These are phyloP conservation scores for Ophioderma brevispina DNA, from an alignment of 35 echinoderm and acorn worm genomes.

Conservation along the genomic window DNA sequence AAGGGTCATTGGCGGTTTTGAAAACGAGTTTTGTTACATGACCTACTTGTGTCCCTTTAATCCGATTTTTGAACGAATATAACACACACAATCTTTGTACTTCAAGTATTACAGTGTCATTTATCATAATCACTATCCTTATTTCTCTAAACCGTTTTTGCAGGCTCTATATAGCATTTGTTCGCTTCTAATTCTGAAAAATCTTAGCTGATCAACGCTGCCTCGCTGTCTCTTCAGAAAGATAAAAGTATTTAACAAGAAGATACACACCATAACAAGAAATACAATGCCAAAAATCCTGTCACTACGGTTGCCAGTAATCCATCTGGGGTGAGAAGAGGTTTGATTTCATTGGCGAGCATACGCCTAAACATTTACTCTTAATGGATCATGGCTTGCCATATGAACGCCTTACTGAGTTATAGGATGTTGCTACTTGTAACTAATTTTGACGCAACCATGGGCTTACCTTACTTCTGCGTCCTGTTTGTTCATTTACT, in stretches of 20 bases:
- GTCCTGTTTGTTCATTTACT: neutral
- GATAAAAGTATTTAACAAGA: neutral
- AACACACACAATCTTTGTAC: too few species aligned
- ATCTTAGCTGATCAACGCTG: neutral
- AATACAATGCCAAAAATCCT: neutral
- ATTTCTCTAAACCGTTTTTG: neutral
- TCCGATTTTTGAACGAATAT: too few species aligned
- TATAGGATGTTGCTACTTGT: too few species aligned
- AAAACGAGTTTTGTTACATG: too few species aligned
- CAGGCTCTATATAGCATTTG: neutral
- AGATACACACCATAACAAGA: neutral
- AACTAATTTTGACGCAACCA: too few species aligned
- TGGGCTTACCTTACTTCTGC: too few species aligned
- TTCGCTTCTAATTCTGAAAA: neutral
- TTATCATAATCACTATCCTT: neutral
- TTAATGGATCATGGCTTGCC: too few species aligned
- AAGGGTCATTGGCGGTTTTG: too few species aligned
- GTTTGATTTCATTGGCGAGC: neutral
- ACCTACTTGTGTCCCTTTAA: too few species aligned
- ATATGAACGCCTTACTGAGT: too few species aligned
- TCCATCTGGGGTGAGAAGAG: neutral
- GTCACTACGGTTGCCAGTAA: neutral
- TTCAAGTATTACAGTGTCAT: too few species aligned
- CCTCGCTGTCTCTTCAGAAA: neutral
- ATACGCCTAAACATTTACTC: neutral